Base-by-base conservation (phyloP, 2,113 vertebrate species). In the Mastomys natalensis region DNA sequence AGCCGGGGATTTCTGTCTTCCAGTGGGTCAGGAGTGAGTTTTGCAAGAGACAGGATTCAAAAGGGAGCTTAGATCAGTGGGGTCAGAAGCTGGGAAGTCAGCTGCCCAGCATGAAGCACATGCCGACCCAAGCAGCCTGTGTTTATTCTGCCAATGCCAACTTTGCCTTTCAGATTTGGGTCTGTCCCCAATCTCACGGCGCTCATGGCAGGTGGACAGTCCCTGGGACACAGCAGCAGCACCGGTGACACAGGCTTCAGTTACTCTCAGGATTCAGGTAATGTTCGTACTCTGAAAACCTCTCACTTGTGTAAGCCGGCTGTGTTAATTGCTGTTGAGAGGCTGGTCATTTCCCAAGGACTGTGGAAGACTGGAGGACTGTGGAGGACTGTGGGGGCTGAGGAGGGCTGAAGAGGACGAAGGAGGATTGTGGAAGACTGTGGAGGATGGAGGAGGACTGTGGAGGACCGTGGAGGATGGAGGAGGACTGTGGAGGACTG, bases 231-330 rank as follows among this genome's bases (percentile, higher is more conserved):
- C 64, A 99, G 99, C 94, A 99, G 99, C 98, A 99, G 99, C 98
- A 99, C 99, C 0, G 99, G 99, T 89, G 99, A 99, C 92, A 99
- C 99, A 0, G 99, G 99, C 93, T 99, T 99, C 99, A 99, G 99
- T 98, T 99, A 99, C 97, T 99, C 99, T 43, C 99, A 99, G 98
- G 99, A 99, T 98, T 99, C 99, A 91, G 99, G 99, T 99, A 98
- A 98, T 92, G 22, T 43, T 15, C 13, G 10, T 12, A 22, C 51
- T 9, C 15, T 0, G 40, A 5, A 31, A 40, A 17, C 0, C 53
- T 1, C 81, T 43, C 37, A 0, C 68, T 45, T 3, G 31, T 3
- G 48, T 40, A 60, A 60, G 26, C 16, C 43, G 40, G n/a, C 22
- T 43, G 22, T 15, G 21, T 62, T 22, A 45, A 37, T 2, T 31